Conservation (phyloP, 2,888 invertebrate species). For the Doris montereyensis region DNA sequence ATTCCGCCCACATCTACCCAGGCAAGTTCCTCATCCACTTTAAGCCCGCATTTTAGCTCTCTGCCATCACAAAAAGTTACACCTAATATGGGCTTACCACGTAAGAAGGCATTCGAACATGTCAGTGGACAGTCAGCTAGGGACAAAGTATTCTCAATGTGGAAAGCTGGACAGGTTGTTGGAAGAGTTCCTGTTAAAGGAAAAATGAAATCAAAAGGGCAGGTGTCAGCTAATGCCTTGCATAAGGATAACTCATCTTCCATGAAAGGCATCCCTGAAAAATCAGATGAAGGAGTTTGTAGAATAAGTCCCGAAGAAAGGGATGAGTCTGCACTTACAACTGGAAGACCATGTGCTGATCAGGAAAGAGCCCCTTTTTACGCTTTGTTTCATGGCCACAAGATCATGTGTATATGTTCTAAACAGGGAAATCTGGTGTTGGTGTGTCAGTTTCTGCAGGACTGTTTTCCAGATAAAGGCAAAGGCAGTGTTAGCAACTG, state of each 20-base stretch:
- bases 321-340: not conserved
- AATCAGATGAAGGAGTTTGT: too few relatives aligned
- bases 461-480: constrained; percentile 37
- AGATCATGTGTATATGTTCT: constrained; percentile 33
- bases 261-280: not conserved
- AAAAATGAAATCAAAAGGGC: not conserved
- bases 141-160: constrained; percentile 34
- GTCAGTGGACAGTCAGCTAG: constrained; percentile 11
- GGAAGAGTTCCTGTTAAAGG: not conserved
- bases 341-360: not conserved
- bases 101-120: too few relatives aligned
- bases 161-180: constrained; percentile 38
- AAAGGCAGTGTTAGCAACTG: constrained; percentile 31
- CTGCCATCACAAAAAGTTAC: too few relatives aligned
- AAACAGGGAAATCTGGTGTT: not conserved
- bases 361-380: not conserved
- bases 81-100: too few relatives aligned
- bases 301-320: too few relatives aligned
- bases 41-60: too few relatives aligned
- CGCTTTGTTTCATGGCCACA: constrained; percentile 35
- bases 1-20: too few relatives aligned
- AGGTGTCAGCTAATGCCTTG: not conserved
- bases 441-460: constrained; percentile 34
- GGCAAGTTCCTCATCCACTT: too few relatives aligned
- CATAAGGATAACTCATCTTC: not conserved